Percentiles rank a stretch among this genome's conserved stretches.
Conservation (phyloP, 2,113 vertebrate genomes). For the Willisornis vidua region DNA sequence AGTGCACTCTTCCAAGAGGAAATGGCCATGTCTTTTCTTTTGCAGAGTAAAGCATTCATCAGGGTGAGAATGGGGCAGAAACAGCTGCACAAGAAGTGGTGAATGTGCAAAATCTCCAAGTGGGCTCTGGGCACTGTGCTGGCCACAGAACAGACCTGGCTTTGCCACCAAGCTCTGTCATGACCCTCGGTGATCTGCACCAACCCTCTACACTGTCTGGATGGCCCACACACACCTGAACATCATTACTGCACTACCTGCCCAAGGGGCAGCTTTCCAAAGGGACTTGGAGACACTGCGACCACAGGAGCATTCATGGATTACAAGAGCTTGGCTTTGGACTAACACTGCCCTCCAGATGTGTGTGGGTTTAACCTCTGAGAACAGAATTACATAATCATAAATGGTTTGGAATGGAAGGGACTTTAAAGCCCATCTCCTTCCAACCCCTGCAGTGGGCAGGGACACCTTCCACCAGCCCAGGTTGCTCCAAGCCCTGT, state of each 20-base stretch:
- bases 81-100: not conserved
- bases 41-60: not conserved
- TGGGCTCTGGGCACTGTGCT: not conserved
- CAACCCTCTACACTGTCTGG: too few relatives aligned
- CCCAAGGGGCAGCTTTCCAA: not conserved
- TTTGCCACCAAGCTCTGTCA: too few relatives aligned
- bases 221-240: not conserved
- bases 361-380: not conserved
- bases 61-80: not conserved
- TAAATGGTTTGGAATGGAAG: not conserved
- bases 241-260: too few relatives aligned
- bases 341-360: not conserved
- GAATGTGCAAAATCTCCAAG: rapidly evolving
- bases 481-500: not conserved
- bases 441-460: not conserved
- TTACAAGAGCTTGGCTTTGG: not conserved
- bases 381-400: not conserved
- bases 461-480: not conserved
- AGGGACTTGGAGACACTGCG: not conserved
- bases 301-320: not conserved
- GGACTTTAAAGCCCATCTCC: not conserved
- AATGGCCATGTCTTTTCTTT: not conserved
- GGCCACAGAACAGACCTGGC: too few relatives aligned
- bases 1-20: not conserved
- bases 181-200: too few relatives aligned